phyloP scores from a whole-genome alignment of 2,888 invertebrate species.

The Hylaea fasciaria region DNA sequence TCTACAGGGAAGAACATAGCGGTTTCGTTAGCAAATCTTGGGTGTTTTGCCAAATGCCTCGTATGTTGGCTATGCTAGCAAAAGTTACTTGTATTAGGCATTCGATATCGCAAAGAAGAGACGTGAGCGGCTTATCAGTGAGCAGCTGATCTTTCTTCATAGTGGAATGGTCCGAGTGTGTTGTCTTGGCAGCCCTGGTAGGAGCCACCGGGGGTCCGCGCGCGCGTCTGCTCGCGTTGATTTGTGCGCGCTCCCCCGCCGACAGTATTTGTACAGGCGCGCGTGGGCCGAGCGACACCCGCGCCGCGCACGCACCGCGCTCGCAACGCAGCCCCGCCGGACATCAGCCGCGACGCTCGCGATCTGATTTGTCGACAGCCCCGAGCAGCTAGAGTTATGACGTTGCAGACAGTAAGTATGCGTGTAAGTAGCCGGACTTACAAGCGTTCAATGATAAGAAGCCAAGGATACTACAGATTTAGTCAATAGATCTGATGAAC shows the following conservation, averaged over 20 bases:
- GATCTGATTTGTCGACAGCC: constrained; percentile 23
- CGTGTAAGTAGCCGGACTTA: constrained; percentile 14
- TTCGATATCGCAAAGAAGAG: no score
- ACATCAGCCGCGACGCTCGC: neutral
- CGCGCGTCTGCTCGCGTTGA: constrained; percentile 73
- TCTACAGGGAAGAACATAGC: no score
- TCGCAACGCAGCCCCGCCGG: constrained; percentile 6
- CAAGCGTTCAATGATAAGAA: neutral
- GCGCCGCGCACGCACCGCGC: constrained; percentile 38
- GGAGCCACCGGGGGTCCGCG: constrained; percentile 67
- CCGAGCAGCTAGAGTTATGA: constrained; percentile 8
- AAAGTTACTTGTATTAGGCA: no score
- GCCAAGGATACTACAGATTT: neutral
- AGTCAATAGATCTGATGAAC: neutral
- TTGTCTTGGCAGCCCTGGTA: constrained; percentile 60
- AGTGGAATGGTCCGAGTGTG: neutral
- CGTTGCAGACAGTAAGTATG: constrained; percentile 7
- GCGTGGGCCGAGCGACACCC: constrained; percentile 52
- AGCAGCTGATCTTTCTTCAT: neutral
- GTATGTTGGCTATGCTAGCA: no score
- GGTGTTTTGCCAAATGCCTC: no score
- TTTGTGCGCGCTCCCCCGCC: constrained; percentile 81
- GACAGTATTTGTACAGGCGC: constrained; percentile 77
- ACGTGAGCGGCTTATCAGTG: neutral
- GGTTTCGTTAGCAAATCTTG: no score